Base-by-base conservation (phyloP, 2,113 vertebrate species). In the Campylorhamphus procurvoides region DNA sequence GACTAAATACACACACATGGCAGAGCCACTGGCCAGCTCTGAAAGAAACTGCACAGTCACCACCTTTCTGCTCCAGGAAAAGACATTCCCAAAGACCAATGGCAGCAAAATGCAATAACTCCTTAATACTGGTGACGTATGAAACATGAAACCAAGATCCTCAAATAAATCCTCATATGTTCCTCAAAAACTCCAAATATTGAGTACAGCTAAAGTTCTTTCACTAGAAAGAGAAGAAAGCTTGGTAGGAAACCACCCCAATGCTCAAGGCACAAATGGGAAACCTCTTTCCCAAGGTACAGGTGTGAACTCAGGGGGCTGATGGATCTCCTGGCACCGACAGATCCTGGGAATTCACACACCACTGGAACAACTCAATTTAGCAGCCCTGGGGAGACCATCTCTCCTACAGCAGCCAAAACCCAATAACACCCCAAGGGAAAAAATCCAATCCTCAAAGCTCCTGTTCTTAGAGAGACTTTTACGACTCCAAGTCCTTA, bases 371-470 rank as follows among this genome's bases (percentile, higher is more conserved):
- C 4, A 12, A 6, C 4, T 9, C 18, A 42, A 19, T 4, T 53
- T 3, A 7, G 6, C 66, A 69, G 40, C 27, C 5, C 23, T 15
- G 1, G 3, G 14, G n/a, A 53, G 18, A 46, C 5, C 9, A 39
- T 3, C 2, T 18, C 59, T 73, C 20, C 49, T 23, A 5, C 18
- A 66, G 40, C 46, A 85, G 18, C 42, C 67, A 13, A 55, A 60
- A 62, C 5, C 4, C 23, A 66, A 0, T 0, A 46, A 53, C 4
- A 31, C 2, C 31, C 6, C 12, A 33, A 0, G 0, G 2, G 1
- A 5, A 1, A 37, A 81, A 71, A 46, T 0, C 3, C 18, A 56
- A 56, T 1, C 37, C 22, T 33, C 4, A 14, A 14, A 1, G 0
- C 6, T 39, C 4, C 17, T 15, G 0, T 6, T 46, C 31, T 52